Base-by-base conservation (phyloP, 2,888 invertebrate genomes). In the Chrysodeixis includens region DNA sequence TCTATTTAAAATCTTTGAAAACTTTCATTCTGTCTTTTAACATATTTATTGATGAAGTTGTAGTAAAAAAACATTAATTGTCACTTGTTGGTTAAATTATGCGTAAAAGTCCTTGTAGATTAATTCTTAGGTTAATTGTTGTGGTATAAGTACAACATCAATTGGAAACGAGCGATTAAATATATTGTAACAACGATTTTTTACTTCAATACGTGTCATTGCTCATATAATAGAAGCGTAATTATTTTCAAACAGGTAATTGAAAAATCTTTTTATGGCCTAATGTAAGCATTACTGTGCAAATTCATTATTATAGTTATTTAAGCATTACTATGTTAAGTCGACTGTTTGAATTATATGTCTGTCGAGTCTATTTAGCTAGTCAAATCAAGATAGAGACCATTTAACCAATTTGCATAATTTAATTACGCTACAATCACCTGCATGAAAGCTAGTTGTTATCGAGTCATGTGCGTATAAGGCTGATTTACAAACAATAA, bases 271-370 rank as follows among this genome's bases (percentile, higher is more conserved):
- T 63, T 57, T 55, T 46, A 58, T 64, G 54, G 56, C 59, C 63
- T 56, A 30, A 74, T 54, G 57, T 8, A 16, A 4, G 32, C 55
- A 70, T 65, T 55, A 58, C 58, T 75, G 58, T 30, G 52, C 30
- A 51, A 62, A 53, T n/a, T 52, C 22, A 59, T 65, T 75, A 61
- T 75, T 55, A 58, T 26, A 46, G n/a, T n/a, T n/a, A n/a, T n/a
- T n/a, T n/a, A n/a, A n/a, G n/a, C n/a, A n/a, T n/a, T 18, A 35
- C 16, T 52, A 61, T 46, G 26, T 56, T 56, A 32, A 49, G 35
- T 49, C 56, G 62, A 74, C 3, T 18, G 9, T 18, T 74, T 74
- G 59, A 59, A 49, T 69, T 46, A 62, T 59, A 46, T 71, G 26
- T 51, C 20, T 53, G 53, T 61, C 61, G 68, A 55, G 61, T 44